Conservation (phyloP, 2,888 invertebrate genomes). For the Andrena fulva region DNA sequence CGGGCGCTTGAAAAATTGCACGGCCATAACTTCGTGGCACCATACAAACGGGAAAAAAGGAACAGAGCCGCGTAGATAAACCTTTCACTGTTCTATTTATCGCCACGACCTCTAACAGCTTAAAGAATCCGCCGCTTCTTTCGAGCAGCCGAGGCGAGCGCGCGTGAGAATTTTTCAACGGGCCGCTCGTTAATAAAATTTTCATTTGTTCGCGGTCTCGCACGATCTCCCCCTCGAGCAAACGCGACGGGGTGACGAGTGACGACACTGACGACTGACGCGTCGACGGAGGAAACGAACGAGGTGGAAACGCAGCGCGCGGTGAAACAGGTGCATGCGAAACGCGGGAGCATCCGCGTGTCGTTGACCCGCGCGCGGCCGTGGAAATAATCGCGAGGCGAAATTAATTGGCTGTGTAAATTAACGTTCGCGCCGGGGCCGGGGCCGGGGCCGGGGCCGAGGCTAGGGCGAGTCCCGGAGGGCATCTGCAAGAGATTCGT, state of each 20-base stretch:
- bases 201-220: conserved; percentile 47
- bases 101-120: conserved; percentile 46
- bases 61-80: conserved; percentile 41
- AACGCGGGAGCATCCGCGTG: conserved; percentile 2
- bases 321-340: conserved; percentile 37
- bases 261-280: background rate
- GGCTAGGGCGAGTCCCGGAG: background rate
- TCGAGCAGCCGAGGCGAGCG: background rate
- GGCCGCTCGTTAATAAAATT: conserved; percentile 34
- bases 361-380: conserved; percentile 29
- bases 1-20: conserved; percentile 21
- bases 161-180: conserved; percentile 46
- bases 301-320: background rate
- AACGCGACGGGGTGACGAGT: too few species aligned
- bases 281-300: conserved; percentile 11
- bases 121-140: conserved; percentile 34
- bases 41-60: conserved; percentile 14
- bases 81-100: conserved; percentile 64
- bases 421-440: conserved; percentile 8
- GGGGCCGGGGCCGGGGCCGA: background rate
- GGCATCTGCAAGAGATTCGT: conserved; percentile 51
- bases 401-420: conserved; percentile 47
- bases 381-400: conserved; percentile 24
- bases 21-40: conserved; percentile 3
- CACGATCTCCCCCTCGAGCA: background rate